Evolutionary conservation across 1,140 invertebrate genomes (phyloP).

Genomic region (Aporrectodea caliginosa): DNA sequence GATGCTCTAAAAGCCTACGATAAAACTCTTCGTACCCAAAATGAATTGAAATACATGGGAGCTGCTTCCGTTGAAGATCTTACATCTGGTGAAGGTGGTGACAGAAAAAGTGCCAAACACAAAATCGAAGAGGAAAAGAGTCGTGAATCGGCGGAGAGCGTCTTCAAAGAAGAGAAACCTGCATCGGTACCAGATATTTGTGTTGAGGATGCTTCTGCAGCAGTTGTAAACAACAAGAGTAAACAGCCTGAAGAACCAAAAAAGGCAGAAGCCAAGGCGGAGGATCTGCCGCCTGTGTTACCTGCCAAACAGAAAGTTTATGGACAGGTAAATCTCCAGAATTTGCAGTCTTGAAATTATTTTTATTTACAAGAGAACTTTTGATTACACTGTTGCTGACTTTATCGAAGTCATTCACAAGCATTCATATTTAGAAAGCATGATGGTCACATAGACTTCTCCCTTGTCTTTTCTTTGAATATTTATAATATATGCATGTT

Average conservation of each 20-base stretch:
- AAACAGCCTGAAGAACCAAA: background rate
- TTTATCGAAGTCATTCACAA: no score
- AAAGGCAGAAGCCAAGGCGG: background rate
- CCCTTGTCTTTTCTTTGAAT: no score
- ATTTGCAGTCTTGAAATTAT: no score
- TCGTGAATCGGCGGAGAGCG: background rate
- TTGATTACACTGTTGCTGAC: no score
- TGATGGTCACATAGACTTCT: no score
- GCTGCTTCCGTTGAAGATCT: slow-evolving; percentile 30
- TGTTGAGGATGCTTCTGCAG: background rate
- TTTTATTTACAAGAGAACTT: no score
- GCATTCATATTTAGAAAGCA: no score
- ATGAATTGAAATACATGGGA: slow-evolving; percentile 26
- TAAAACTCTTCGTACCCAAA: slow-evolving; percentile 19
- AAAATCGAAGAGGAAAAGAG: background rate
- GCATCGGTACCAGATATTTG: background rate
- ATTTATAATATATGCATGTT: no score
- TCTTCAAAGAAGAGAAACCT: background rate
- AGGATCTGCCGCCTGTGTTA: background rate
- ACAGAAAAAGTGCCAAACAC: background rate
- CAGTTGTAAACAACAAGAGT: background rate
- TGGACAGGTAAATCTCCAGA: background rate
- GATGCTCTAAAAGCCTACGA: slow-evolving; percentile 49
- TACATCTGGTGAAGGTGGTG: background rate
- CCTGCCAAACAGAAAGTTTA: background rate